phyloP scores from a whole-genome alignment of 2,888 invertebrate genomes.

The Scaptomyza cyrtandrae region DNA sequence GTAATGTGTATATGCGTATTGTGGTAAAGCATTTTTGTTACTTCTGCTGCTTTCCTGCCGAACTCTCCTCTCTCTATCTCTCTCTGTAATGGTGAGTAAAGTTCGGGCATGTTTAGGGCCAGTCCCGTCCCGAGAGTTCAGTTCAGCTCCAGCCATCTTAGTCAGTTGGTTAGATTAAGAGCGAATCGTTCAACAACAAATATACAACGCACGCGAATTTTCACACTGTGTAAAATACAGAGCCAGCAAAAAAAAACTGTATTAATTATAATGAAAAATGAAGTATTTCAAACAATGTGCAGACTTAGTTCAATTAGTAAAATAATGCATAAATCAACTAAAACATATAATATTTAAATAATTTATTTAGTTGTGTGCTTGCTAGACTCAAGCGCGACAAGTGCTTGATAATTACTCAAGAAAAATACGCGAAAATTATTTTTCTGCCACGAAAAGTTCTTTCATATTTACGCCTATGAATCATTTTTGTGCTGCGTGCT shows the following conservation, averaged over 20 bases:
- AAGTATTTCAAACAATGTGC: constrained; percentile 6
- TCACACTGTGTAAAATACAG: constrained; percentile 26
- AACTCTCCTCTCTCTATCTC: no score
- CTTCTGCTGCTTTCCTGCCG: constrained; percentile 32
- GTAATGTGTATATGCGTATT: constrained; percentile 59
- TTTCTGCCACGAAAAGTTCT: constrained; percentile 19
- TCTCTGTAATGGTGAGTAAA: constrained; percentile 2
- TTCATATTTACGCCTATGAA: constrained; percentile 38
- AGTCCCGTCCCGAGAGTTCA: constrained; percentile 52
- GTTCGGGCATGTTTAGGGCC: constrained; percentile 46
- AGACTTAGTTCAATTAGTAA: constrained; percentile 20
- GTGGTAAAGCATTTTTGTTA: constrained; percentile 26
- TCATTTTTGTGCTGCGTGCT: constrained; percentile 40
- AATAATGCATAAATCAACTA: not conserved
- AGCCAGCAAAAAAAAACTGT: constrained; percentile 4
- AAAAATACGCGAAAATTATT: constrained; percentile 31
- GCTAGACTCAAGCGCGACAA: constrained; percentile 41
- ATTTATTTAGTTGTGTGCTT: constrained; percentile 40
- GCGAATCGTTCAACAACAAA: constrained; percentile 32
- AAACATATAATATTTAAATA: constrained; percentile 23
- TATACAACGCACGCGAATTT: constrained; percentile 38
- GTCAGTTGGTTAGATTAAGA: constrained; percentile 51
- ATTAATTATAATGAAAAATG: constrained; percentile 11
- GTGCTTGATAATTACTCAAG: constrained; percentile 50
- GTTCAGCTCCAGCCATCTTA: constrained; percentile 55